A percentile compares a stretch with the other conserved stretches of the same genome.
phyloP scores from a whole-genome alignment of 1,140 invertebrate genomes.

The Achroia grisella region DNA sequence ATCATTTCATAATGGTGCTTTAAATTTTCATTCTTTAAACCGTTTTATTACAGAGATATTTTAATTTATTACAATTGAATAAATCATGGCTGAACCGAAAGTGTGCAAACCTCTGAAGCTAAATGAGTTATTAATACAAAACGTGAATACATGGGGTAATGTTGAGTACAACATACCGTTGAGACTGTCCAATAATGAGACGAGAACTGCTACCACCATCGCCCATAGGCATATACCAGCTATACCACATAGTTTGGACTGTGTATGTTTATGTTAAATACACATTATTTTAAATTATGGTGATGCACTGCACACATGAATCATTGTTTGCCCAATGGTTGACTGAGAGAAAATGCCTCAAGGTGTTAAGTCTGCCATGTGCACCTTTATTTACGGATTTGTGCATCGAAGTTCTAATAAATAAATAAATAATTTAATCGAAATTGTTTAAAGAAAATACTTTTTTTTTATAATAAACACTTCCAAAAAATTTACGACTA shows the following conservation, averaged over 20 bases:
- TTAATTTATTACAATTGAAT: background rate
- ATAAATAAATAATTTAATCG: too few relatives aligned
- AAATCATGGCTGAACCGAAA: slow-evolving; percentile 26
- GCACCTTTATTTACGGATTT: too few relatives aligned
- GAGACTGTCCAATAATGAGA: slow-evolving; percentile 53
- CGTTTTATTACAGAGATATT: background rate
- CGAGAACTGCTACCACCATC: slow-evolving; percentile 45
- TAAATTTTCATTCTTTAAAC: background rate
- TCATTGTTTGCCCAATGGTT: too few relatives aligned
- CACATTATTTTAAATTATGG: too few relatives aligned
- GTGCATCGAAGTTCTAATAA: too few relatives aligned
- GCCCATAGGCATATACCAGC: slow-evolving; percentile 56
- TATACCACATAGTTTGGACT: slow-evolving; percentile 50
- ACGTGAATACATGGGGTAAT: slow-evolving; percentile 66
- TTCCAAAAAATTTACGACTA: too few relatives aligned
- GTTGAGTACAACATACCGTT: slow-evolving; percentile 66
- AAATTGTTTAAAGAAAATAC: too few relatives aligned
- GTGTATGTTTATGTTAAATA: slow-evolving; percentile 31
- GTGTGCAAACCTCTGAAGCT: slow-evolving; percentile 28
- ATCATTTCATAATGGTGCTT: too few relatives aligned
- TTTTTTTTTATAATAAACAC: too few relatives aligned
- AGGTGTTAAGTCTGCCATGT: too few relatives aligned
- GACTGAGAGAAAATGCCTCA: too few relatives aligned
- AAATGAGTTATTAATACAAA: slow-evolving; percentile 51
- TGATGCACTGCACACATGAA: too few relatives aligned